Conservation (phyloP, 23 tunicate species). For the Phallusia fumigata region DNA sequence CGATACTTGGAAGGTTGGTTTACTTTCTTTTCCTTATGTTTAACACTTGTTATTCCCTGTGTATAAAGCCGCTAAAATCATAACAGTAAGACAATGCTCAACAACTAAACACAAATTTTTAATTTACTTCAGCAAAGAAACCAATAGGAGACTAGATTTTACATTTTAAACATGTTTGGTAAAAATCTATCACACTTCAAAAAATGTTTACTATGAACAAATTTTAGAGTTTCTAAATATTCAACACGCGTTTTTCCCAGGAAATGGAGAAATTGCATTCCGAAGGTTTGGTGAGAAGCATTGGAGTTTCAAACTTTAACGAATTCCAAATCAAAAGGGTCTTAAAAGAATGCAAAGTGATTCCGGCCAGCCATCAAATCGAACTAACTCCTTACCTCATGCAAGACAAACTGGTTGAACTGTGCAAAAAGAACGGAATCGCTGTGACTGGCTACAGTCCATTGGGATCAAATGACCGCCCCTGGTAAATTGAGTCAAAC, state of each 20-base stretch:
- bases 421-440: slow-evolving; percentile 56
- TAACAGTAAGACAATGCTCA: no score
- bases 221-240: no score
- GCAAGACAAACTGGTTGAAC: slow-evolving; percentile 51
- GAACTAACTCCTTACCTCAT: slow-evolving; percentile 72
- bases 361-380: slow-evolving; percentile 78
- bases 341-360: slow-evolving; percentile 45
- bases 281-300: slow-evolving; percentile 69
- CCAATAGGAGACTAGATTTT: no score
- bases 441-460: slow-evolving; percentile 92
- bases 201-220: no score
- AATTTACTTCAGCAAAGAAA: no score
- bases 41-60: background rate
- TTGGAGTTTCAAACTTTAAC: slow-evolving; percentile 95
- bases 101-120: no score
- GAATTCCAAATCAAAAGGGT: slow-evolving; percentile 67
- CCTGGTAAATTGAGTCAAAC: slow-evolving; percentile 69
- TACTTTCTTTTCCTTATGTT: no score
- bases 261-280: slow-evolving; percentile 52
- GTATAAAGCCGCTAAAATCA: no score
- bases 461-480: slow-evolving; percentile 63
- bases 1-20: slow-evolving; percentile 64
- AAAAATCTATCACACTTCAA: no score
- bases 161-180: no score
- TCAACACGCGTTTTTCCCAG: background rate